Evolutionary conservation across 2,888 invertebrate genomes (phyloP), one percentile per base, ranked within the genome.

Genomic region (Polydrusus tereticollis): DNA sequence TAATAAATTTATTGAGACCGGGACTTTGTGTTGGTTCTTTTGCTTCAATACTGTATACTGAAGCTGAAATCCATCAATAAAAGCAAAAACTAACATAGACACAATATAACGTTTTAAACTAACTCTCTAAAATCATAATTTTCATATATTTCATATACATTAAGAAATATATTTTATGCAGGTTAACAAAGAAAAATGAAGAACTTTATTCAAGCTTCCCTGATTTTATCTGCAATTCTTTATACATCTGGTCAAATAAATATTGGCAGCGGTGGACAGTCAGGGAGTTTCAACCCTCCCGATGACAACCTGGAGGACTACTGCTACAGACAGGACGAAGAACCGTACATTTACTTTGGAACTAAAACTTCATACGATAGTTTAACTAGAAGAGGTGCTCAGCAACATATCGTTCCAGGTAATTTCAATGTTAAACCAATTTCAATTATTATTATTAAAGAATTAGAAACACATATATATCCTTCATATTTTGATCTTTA

Each of bases 331-430:
- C 85, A 85, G 0, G 89, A 91, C 72, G 86, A 88, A 20, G 87
- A 91, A 68, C 92, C 92, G 0, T 92, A 92, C 80, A 82, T 91
- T 14, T 87, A 90, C 63, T 93, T 93, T 81, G 91, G 89, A 8
- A 89, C 92, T 4, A 94, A 93, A 86, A 94, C 94, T 0, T 90
- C 94, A 0, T 95, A 95, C 82, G 89, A 91, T 16, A 77, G 70
- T 55, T 50, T 78, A 62, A 75, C 80, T 43, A 88, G 89, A 47
- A 88, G 89, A 38, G 87, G 88, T 68, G 88, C 87, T 72, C 87
- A 89, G 67, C 90, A 91, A 74, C 87, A 88, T 62, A 73, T 75
- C 23, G 88, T 93, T 43, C 91, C 91, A 77, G 89, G 93, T 93
- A 85, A 88, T 26, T n/a, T n/a, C n/a, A n/a, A n/a, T n/a, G n/a